Evolutionary conservation across 2,797 vertebrate species (phyloP), one percentile per base, ranked within the genome.

Genomic region (Hyperoplus immaculatus): DNA sequence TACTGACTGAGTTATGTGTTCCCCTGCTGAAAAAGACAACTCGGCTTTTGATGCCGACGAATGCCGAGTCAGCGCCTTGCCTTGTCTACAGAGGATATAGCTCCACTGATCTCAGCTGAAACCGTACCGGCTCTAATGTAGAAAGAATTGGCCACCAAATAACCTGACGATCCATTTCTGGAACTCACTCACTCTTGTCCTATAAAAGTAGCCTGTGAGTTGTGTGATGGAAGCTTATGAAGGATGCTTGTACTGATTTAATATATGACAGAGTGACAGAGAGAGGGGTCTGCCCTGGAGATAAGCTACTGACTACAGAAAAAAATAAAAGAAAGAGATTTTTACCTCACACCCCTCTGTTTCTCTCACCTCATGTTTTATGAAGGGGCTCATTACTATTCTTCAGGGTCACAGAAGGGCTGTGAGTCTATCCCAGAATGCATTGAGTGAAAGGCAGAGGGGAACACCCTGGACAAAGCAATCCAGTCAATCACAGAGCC

Each of bases 1-100:
- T 93, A 94, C 89, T 88, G 89, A 91, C 91, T 85, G 81, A 93
- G 88, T 94, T 94, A 92, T 91, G 92, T 93, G 92, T 93, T 95
- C 91, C 86, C 69, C 72, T 68, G 78, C 80, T 82, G 89, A 91
- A 56, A 85, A 89, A 86, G 89, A 93, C 89, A 92, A 89, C 87
- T 62, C 54, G 76, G 78, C 92, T 93, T 92, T 93, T 94, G 90
- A 93, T 92, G 83, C 75, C 54, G 75, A 85, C 74, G 58, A 91
- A 87, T 68, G 91, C 90, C 5, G 62, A 88, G 86, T 94, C 94
- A 93, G 94, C 94, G 36, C 75, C 83, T 91, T 86, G 76, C 62
- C 83, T 83, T 29, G 80, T 75, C 85, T 78, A 71, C 74, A 75
- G 81, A 84, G 87, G 87, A 83, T 87, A 83, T 87, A 88, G 81